A percentile compares a stretch with the other conserved stretches of the same genome.
Conservation (phyloP, 2,888 invertebrate species). For the Pterostichus madidus region DNA sequence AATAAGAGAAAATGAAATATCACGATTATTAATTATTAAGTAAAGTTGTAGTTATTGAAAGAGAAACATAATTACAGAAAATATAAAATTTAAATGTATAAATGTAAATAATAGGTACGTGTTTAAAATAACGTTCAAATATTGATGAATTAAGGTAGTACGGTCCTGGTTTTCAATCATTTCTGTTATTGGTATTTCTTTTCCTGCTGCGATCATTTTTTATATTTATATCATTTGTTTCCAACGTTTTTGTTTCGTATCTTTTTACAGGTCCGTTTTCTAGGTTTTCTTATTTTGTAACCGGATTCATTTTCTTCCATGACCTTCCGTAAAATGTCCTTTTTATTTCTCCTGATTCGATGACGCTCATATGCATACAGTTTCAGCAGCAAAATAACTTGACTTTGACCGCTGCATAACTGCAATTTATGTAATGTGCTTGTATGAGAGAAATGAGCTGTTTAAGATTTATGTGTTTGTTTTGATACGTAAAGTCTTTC, state of each 20-base stretch:
- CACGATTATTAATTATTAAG: too few species aligned
- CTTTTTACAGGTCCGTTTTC: not conserved
- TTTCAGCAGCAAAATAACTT: slow-evolving; percentile 49
- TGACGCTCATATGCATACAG: slow-evolving; percentile 49
- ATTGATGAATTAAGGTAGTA: not conserved
- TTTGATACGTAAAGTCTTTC: slow-evolving; percentile 39
- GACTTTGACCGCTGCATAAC: slow-evolving; percentile 54
- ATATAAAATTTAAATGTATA: too few species aligned
- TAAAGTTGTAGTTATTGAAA: too few species aligned
- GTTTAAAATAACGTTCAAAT: too few species aligned
- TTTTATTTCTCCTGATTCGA: slow-evolving; percentile 29
- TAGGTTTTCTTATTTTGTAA: slow-evolving; percentile 7
- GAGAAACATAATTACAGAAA: too few species aligned
- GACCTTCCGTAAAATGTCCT: slow-evolving; percentile 58
- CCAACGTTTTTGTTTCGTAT: not conserved
- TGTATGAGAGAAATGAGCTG: slow-evolving; percentile 3
- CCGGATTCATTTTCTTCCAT: slow-evolving; percentile 13
- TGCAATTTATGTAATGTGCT: slow-evolving; percentile 45
- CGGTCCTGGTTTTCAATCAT: slow-evolving; percentile 13
- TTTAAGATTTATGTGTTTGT: slow-evolving; percentile 44
- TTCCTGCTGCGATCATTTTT: slow-evolving; percentile 24
- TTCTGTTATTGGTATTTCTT: slow-evolving; percentile 22
- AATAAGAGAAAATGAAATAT: too few species aligned
- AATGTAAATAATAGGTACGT: too few species aligned
- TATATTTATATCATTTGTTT: slow-evolving; percentile 10